These are phyloP conservation scores for Ischnus inquisitorius DNA, from an alignment of 2,888 invertebrate genomes.

Conservation along the genomic window DNA sequence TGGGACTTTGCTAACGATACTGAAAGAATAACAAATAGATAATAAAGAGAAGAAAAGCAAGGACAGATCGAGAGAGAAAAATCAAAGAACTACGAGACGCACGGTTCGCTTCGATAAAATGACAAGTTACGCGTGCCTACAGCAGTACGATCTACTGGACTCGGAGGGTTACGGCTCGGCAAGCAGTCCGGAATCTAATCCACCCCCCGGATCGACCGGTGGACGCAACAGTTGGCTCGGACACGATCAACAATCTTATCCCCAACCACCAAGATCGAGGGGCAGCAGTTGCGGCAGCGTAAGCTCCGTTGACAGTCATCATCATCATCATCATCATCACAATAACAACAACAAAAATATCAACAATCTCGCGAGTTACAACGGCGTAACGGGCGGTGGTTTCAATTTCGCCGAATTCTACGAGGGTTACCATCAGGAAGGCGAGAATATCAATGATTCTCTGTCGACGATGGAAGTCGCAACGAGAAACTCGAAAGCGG, in stretches of 20 bases:
- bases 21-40: background rate
- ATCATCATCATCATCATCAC: background rate
- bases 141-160: conserved; percentile 81
- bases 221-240: conserved; percentile 50
- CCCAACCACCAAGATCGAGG: conserved; percentile 80
- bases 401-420: conserved; percentile 80
- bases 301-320: conserved; percentile 80
- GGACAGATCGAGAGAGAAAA: background rate
- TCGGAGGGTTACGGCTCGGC: conserved; percentile 83
- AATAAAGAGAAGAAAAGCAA: background rate
- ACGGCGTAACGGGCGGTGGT: conserved; percentile 62
- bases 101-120: conserved; percentile 52
- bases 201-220: conserved; percentile 74
- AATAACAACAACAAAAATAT: conserved; percentile 32
- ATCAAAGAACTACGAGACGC: background rate
- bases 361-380: conserved; percentile 52
- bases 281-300: conserved; percentile 82
- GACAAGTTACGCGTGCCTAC: conserved; percentile 75
- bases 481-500: conserved; percentile 70
- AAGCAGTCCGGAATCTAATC: conserved; percentile 82
- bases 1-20: background rate
- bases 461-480: conserved; percentile 39
- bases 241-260: conserved; percentile 77
- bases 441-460: conserved; percentile 69
- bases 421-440: conserved; percentile 80